Evolutionary conservation across 1,140 invertebrate species (phyloP).

Genomic region (Bilobella aurantiaca): DNA sequence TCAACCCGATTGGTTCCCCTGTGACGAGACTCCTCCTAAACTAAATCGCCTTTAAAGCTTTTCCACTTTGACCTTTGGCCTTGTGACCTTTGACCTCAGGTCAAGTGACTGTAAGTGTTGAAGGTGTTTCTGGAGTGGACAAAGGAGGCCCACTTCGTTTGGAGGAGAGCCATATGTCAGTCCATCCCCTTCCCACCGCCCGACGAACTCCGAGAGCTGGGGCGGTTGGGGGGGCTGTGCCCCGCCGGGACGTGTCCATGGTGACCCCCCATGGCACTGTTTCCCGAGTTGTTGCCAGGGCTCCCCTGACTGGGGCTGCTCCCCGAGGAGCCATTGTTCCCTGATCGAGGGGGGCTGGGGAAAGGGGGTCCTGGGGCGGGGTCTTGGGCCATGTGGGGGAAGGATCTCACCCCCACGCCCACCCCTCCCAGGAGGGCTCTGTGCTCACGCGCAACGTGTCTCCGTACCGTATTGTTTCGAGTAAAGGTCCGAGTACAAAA

Average conservation of each 20-base stretch:
- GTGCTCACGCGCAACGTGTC: slow-evolving; percentile 34
- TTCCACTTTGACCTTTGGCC: background rate
- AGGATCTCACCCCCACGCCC: slow-evolving; percentile 15
- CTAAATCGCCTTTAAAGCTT: background rate
- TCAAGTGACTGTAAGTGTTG: slow-evolving; percentile 30
- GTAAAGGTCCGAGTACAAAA: slow-evolving; percentile 61
- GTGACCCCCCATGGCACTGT: slow-evolving; percentile 22
- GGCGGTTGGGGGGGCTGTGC: slow-evolving; percentile 20
- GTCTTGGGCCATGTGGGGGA: background rate
- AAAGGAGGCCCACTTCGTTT: slow-evolving; percentile 35
- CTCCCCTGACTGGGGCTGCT: slow-evolving; percentile 35
- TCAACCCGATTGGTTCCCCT: slow-evolving; percentile 1
- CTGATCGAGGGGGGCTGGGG: slow-evolving; percentile 19
- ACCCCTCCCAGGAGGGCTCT: slow-evolving; percentile 31
- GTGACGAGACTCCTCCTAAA: background rate
- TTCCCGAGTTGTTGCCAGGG: slow-evolving; percentile 20
- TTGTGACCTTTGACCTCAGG: slow-evolving; percentile 19
- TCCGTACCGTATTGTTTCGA: slow-evolving; percentile 59
- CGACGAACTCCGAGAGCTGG: slow-evolving; percentile 26
- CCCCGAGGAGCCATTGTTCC: slow-evolving; percentile 20
- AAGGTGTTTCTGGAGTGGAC: slow-evolving; percentile 29
- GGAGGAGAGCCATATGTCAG: slow-evolving; percentile 35
- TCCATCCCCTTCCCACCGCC: slow-evolving; percentile 29
- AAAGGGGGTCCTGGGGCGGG: slow-evolving; percentile 16
- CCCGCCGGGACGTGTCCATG: slow-evolving; percentile 19